Percentiles rank a stretch among this genome's conserved stretches.
Evolutionary conservation across 2,113 vertebrate genomes (phyloP).

Genomic region (Paramormyrops kingsleyae): DNA sequence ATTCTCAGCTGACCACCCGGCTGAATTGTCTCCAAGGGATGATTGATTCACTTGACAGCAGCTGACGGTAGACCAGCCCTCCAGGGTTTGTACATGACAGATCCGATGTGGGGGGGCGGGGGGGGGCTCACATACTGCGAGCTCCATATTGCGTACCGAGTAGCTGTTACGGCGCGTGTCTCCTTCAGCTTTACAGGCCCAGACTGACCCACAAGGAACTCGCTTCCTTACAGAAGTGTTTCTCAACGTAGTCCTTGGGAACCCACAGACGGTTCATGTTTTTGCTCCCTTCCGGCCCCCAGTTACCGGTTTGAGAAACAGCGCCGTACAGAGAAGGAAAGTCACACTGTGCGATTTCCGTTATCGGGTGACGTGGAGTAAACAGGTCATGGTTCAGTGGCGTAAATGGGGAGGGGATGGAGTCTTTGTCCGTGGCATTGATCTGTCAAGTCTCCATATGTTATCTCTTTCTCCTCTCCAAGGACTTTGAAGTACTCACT

Average conservation of each 20-base stretch:
- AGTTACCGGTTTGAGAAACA: neutral
- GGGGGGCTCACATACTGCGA: neutral
- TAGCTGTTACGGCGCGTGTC: neutral
- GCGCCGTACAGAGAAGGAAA: neutral
- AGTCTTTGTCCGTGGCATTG: neutral
- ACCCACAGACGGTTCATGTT: neutral
- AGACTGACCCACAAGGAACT: neutral
- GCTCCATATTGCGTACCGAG: neutral
- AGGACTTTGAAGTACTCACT: conserved; percentile 56
- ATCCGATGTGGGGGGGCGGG: neutral
- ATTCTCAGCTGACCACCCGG: neutral
- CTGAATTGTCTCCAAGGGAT: neutral
- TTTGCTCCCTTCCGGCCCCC: neutral
- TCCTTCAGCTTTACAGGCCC: neutral
- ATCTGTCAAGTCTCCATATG: neutral
- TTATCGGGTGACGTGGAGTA: neutral
- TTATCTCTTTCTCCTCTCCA: conserved; percentile 7
- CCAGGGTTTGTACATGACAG: neutral
- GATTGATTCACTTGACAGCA: neutral
- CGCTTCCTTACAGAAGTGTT: neutral
- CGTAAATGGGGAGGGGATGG: neutral
- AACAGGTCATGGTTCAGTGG: neutral
- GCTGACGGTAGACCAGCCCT: neutral
- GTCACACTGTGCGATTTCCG: neutral
- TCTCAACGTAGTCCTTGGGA: neutral